Conservation (phyloP, 2,113 vertebrate species). For the Lepus timidus region DNA sequence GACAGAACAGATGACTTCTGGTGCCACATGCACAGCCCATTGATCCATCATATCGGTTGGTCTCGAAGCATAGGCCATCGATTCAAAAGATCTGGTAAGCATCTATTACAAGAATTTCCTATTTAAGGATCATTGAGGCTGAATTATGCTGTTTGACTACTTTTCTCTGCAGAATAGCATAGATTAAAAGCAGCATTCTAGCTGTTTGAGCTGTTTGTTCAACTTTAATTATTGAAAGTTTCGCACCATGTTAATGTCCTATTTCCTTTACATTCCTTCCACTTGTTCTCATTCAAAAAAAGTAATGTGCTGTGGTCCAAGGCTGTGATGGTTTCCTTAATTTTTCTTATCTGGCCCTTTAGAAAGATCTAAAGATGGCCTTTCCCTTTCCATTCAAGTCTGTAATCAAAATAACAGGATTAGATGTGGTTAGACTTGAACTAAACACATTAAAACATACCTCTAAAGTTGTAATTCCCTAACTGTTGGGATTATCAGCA, state of each 20-base stretch:
- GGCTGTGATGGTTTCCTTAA: background rate
- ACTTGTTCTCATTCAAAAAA: constrained; percentile 8
- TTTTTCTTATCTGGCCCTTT: constrained; percentile 37
- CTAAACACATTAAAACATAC: constrained; percentile 48
- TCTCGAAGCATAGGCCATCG: constrained; percentile 98
- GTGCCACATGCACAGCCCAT: constrained; percentile 99
- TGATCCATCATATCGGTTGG: constrained; percentile 98
- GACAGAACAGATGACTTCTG: constrained; percentile 98
- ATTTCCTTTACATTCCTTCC: constrained; percentile 32
- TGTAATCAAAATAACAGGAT: constrained; percentile 57
- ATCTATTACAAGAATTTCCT: background rate
- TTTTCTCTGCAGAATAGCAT: constrained; percentile 44
- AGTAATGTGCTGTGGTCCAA: background rate
- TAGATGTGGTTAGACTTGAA: constrained; percentile 53
- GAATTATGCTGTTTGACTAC: background rate
- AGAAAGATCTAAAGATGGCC: constrained; percentile 47
- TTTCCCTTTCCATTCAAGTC: constrained; percentile 47
- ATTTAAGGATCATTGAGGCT: background rate
- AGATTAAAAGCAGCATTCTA: background rate
- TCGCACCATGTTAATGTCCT: constrained; percentile 35
- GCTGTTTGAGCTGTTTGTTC: constrained; percentile 14
- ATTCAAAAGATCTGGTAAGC: constrained; percentile 97
- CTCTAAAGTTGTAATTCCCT: constrained; percentile 43
- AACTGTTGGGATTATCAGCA: background rate
- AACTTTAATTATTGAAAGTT: constrained; percentile 10